Evolutionary conservation across 2,888 invertebrate genomes (phyloP), one percentile per base, ranked within the genome.

Genomic region (Perizoma affinitatum): DNA sequence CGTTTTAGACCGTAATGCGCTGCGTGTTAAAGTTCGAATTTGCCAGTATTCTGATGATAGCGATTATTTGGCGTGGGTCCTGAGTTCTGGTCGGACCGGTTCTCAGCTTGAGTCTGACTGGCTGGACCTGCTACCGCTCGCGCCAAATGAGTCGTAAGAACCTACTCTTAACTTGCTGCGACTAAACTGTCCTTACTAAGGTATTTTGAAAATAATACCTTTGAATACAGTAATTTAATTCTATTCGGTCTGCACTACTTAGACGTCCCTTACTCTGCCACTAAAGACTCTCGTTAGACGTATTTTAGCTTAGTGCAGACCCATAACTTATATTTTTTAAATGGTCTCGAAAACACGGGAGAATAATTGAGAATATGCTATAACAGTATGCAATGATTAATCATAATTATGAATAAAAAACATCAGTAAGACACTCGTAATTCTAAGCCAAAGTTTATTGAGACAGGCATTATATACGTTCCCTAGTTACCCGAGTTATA

Each of bases 21-120:
- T 50, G 57, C 40, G 43, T 10, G 22, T 51, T 67, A 65, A 57
- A 64, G 63, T 54, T 35, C 54, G 57, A 48, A 49, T 67, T 58
- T 50, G 65, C 53, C 60, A 44, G 50, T 51, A 43, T 42, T 57
- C 45, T 65, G 48, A 44, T 57, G 60, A 80, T 80, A 76, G 79
- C 78, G 79, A 86, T 86, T 83, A 86, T 86, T 86, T 66, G 63
- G 70, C 70, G 65, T 83, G 80, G 82, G 79, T 82, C 80, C 81
- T 81, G 82, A 82, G 83, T 88, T 89, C 90, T 90, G 80, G 91
- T 90, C 84, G 79, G 80, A 91, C 91, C 91, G 91, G 91, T 91
- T 90, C 75, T 73, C 69, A 72, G 84, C 72, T 80, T 78, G 84
- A 85, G 84, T 78, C 85, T 83, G 82, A 87, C 83, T 87, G 89